Percentiles rank a stretch among this genome's conserved stretches.
Evolutionary conservation across 2,888 invertebrate species (phyloP).

Genomic region (Protophormia terraenovae): DNA sequence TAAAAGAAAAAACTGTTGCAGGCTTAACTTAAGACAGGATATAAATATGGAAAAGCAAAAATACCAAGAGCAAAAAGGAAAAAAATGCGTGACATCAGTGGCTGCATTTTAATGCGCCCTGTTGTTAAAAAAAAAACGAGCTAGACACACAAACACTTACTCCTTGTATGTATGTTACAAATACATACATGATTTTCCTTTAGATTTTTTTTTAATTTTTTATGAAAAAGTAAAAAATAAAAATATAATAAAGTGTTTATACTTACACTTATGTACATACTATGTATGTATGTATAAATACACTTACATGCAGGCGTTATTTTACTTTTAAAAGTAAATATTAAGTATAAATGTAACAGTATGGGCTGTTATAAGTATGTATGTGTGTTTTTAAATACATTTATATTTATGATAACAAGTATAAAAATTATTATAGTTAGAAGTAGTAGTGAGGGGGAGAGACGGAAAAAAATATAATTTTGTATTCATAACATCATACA

Average conservation of each 20-base stretch:
- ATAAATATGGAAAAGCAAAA: conserved; percentile 9
- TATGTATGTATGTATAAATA: background rate
- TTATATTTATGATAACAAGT: conserved; percentile 15
- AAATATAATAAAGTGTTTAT: conserved; percentile 52
- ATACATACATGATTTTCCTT: conserved; percentile 39
- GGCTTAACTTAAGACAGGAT: conserved; percentile 18
- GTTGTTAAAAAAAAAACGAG: conserved; percentile 3
- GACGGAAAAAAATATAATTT: conserved; percentile 40
- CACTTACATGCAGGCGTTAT: background rate
- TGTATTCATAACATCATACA: conserved; percentile 63
- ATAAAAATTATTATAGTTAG: background rate
- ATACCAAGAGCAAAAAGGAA: background rate
- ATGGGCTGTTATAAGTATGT: background rate
- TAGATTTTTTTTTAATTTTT: background rate
- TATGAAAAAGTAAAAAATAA: no score
- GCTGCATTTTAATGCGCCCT: conserved; percentile 59
- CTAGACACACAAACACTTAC: background rate
- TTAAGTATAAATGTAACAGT: no score
- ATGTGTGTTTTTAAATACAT: conserved; percentile 22
- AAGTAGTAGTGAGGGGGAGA: background rate
- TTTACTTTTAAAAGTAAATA: conserved; percentile 33
- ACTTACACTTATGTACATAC: background rate
- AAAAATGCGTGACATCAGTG: conserved; percentile 56
- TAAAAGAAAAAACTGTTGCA: conserved; percentile 20
- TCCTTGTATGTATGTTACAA: background rate